Base-by-base conservation (phyloP, 2,888 invertebrate species). In the Tipula helvola region DNA sequence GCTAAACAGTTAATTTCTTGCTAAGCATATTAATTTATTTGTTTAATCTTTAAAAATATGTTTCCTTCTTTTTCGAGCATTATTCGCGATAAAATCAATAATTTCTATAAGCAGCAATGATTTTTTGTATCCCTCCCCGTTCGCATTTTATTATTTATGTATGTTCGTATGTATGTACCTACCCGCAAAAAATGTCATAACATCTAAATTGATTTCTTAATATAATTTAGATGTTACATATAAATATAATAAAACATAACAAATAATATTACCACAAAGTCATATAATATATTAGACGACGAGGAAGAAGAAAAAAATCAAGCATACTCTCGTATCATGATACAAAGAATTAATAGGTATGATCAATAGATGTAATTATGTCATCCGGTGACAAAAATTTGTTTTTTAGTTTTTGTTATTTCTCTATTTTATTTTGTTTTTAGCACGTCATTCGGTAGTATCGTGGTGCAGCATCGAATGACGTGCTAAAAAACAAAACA, bases 131-230 rank as follows among this genome's bases (percentile, higher is more conserved):
- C 28, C 71, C 71, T 28, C 18, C 71, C 71, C 18, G 28, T 71
- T 28, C 71, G 28, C 28, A 71, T 28, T 7, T 71, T 71, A 52
- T 52, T 52, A 71, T 57, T 5, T 57, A 57, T 57, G 16, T 57
- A 52, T 52, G 0, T 52, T 57, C 16, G 28, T 28, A 28, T 71
- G 28, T 71, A 71, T 2, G 71, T 71, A 71, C 3, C 10, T 18
- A 28, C 18, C 71, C 71, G 28, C 71, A 71, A 71, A 71, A 71
- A 71, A 71, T 71, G 71, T 71, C 71, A 71, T 71, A 71, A 71
- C 71, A 71, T 71, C 71, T 71, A 71, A 71, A 71, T 71, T 71
- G 71, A 71, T 71, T 71, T 71, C 71, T 71, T 71, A 71, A 71
- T 71, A 71, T 71, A 71, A 71, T 71, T 71, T 71, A 71, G 71